Base-by-base conservation (phyloP, 2,888 invertebrate genomes). In the Isotomurus palustris region DNA sequence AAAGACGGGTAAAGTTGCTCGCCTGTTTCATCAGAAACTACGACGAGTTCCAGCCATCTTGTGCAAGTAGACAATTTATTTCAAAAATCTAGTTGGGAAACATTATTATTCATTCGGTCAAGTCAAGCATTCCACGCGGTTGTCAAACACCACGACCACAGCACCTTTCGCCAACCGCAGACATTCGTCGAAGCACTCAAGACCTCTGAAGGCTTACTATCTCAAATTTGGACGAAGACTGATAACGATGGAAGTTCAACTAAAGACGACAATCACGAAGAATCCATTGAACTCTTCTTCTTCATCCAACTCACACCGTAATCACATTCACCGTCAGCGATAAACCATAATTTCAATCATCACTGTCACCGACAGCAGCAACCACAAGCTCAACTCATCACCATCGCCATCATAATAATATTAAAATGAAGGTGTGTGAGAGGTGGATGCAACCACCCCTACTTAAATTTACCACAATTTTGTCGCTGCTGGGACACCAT, bases 51-150 rank as follows among this genome's bases (percentile, higher is more conserved):
- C 57, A 60, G 22, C 50, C 60, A 4, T 38, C 53, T n/a, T 51
- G 45, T 53, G 58, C 60, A 1, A 60, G 57, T 27, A 54, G 57
- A 17, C 52, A 57, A 28, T 17, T 57, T n/a, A 12, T 55, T 3
- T 58, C 60, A 10, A 53, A 32, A 24, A 60, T 56, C 29, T 64
- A 60, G 27, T 58, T 60, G 55, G 63, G 63, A 35, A 60, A 60
- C 40, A 29, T 64, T 3, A 60, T 28, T 60, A n/a, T 45, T 52
- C 24, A 49, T 54, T n/a, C 28, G 55, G n/a, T 40, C 44, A 3
- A 54, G 47, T 36, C 60, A 64, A 17, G 10, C 45, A 1, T 64
- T 60, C 53, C 29, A 45, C 28, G 36, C 21, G n/a, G 28, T 64
- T 2, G 44, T 44, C 2, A 48, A 58, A 22, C 58, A 53, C 55